Evolutionary conservation across 2,888 invertebrate species (phyloP).

Genomic region (Cataglyphis rosenhaueri): DNA sequence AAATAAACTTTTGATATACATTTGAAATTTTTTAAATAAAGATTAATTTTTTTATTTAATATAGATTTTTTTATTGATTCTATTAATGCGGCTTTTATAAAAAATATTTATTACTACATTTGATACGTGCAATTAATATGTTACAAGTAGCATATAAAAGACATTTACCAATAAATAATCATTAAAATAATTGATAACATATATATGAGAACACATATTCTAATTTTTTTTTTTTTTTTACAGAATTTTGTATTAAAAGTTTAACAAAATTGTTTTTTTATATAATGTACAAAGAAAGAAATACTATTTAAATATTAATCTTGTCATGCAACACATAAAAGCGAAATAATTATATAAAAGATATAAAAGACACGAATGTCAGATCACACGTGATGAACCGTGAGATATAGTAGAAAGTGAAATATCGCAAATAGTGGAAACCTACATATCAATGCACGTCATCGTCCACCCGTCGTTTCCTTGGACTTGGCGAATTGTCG

Average conservation of each 20-base stretch:
- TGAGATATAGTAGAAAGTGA: not conserved
- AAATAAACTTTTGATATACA: not conserved
- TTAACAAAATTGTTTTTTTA: not conserved
- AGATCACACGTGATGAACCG: not conserved
- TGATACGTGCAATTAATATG: not conserved
- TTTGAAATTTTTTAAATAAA: not conserved
- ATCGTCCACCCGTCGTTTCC: constrained; percentile 71
- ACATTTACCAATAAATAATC: not conserved
- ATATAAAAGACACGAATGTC: not conserved
- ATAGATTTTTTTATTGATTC: not conserved
- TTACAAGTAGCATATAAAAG: not conserved
- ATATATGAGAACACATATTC: not conserved
- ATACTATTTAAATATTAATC: not conserved
- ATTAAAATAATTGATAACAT: not conserved
- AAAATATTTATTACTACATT: not conserved
- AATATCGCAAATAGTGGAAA: constrained; percentile 55
- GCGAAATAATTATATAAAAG: not conserved
- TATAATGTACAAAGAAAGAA: not conserved
- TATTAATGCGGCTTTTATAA: not conserved
- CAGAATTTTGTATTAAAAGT: not conserved
- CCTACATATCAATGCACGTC: constrained; percentile 67
- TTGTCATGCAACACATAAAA: not conserved
- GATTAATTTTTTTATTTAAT: constrained; percentile 5
- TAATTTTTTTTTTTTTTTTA: not conserved
- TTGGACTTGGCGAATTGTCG: constrained; percentile 75